Evolutionary conservation across 2,113 vertebrate species (phyloP).

Genomic region (Helogale parvula): DNA sequence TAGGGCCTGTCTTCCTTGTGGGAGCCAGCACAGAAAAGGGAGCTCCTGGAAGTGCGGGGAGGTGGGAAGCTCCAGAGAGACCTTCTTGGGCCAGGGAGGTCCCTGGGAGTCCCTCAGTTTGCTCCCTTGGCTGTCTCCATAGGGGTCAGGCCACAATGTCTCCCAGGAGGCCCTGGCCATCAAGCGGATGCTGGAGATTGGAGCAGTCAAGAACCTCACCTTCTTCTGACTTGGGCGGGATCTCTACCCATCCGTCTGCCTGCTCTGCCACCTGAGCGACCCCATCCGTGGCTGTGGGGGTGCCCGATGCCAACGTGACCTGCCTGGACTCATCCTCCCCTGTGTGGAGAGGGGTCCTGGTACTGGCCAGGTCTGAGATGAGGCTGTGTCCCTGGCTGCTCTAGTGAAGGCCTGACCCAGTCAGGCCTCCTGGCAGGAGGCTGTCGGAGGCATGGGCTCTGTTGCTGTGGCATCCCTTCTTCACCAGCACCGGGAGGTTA

Average conservation of each 20-base stretch:
- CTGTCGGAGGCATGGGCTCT: background rate
- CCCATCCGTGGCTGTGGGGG: background rate
- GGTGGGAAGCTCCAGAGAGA: background rate
- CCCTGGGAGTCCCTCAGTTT: background rate
- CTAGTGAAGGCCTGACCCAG: background rate
- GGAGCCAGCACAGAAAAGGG: background rate
- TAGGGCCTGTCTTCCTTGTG: background rate
- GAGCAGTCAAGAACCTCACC: slow-evolving; percentile 87
- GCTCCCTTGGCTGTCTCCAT: background rate
- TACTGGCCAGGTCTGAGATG: background rate
- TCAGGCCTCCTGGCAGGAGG: background rate
- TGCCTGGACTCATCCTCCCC: background rate
- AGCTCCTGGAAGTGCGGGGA: background rate
- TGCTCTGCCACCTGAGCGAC: background rate
- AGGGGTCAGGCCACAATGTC: slow-evolving; percentile 86
- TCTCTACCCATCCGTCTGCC: background rate
- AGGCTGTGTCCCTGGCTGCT: background rate
- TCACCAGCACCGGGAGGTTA: slow-evolving; percentile 52
- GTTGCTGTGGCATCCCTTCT: background rate
- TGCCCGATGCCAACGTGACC: background rate
- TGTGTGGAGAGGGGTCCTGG: background rate
- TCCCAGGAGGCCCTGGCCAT: slow-evolving; percentile 87
- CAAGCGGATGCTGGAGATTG: slow-evolving; percentile 87
- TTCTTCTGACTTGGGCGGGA: slow-evolving; percentile 80
- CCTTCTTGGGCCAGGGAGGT: background rate